phyloP scores from a whole-genome alignment of 1,140 invertebrate genomes.

The Hormaphis cornu region DNA sequence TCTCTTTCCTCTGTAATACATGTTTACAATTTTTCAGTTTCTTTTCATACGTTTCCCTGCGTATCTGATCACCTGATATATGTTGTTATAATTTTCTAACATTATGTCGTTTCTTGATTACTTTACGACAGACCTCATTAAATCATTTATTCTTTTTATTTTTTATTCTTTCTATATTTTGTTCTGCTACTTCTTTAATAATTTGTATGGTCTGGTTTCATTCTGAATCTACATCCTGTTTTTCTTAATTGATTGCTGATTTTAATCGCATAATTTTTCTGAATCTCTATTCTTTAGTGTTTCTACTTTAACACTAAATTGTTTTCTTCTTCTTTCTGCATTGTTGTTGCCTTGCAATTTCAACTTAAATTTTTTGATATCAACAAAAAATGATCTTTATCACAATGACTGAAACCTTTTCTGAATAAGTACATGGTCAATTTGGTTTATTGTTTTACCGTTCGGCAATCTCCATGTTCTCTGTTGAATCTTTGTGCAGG shows the following conservation, averaged over 20 bases:
- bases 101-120: neutral
- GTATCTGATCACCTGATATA: neutral
- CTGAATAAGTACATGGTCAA: constrained; percentile 35
- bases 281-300: constrained; percentile 15
- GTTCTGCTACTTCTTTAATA: neutral
- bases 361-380: constrained; percentile 29
- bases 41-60: neutral
- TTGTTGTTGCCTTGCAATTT: constrained; percentile 11
- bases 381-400: constrained; percentile 34
- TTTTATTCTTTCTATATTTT: neutral
- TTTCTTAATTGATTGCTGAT: constrained; percentile 1
- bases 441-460: constrained; percentile 34
- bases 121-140: neutral
- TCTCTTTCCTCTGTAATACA: neutral
- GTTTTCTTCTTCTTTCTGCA: neutral
- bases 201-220: neutral
- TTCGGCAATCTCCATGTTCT: constrained; percentile 35
- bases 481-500: constrained; percentile 36
- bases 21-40: neutral
- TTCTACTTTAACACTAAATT: neutral
- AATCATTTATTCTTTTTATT: constrained; percentile 4
- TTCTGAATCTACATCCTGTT: constrained; percentile 1
- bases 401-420: constrained; percentile 14
- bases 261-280: constrained; percentile 30
- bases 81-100: constrained; percentile 3